Base-by-base conservation (phyloP, 2,888 invertebrate genomes). In the Chaetogeoica ovagalla region DNA sequence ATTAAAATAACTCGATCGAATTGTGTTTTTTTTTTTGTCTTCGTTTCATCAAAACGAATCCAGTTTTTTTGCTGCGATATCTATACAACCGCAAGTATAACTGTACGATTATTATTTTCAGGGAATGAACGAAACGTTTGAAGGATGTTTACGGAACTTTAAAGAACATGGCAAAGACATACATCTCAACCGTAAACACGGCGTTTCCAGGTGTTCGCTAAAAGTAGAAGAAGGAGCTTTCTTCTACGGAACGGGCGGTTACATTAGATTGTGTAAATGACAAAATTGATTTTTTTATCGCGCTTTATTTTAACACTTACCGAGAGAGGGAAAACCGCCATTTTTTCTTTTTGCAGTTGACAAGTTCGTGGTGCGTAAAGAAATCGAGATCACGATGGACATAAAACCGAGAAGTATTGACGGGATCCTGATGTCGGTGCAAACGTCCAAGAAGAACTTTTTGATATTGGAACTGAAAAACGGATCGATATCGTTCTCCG, bases 381-480 rank as follows among this genome's bases (percentile, higher is more conserved):
- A 92, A 83, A 89, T 96, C 82, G 91, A 91, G 0, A 91, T 97
- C 62, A 90, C 90, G 59, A 90, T 98, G 89, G 93, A 95, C 83
- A 93, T 98, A 81, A 93, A 93, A 82, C 96, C 97, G 0, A 90
- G 97, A 23, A 91, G 92, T 83, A 89, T 91, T 8, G 92, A 93
- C 1, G 98, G 98, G 5, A 88, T 98, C 30, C 86, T 99, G 66
- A 88, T 97, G 83, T 92, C 95, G 6, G 94, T 95, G 4, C 94
- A 96, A 85, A 94, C 95, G 21, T 23, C 75, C 0, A 90, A 88
- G 83, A 90, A 89, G 81, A 95, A 97, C 85, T 97, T 91, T 86
- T 88, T 98, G 83, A 89, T 96, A 0, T 88, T 98, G 73, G 96
- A 98, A 86, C 89, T 98, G 88, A 88, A 94, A 4, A 91, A 96